phyloP scores from a whole-genome alignment of 2,888 invertebrate genomes.

The Drosophila yooni region DNA sequence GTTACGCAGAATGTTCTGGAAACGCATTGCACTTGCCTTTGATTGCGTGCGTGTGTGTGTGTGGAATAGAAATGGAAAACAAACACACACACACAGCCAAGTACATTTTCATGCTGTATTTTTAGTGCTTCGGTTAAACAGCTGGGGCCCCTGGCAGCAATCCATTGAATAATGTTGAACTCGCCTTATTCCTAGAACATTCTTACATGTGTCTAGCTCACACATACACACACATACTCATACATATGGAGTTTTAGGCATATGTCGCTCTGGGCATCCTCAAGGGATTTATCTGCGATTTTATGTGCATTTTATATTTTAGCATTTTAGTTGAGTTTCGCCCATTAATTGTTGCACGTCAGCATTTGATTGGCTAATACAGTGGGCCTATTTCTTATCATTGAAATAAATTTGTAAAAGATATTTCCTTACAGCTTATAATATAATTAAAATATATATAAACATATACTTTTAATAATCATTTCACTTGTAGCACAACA shows the following conservation, averaged over 20 bases:
- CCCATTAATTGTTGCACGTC: background rate
- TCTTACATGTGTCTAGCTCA: conserved; percentile 18
- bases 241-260: background rate
- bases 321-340: background rate
- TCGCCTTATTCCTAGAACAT: conserved; percentile 25
- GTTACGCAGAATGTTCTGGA: conserved; percentile 39
- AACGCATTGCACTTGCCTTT: conserved; percentile 40
- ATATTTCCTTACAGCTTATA: background rate
- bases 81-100: background rate
- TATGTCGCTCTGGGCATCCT: conserved; percentile 6
- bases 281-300: background rate
- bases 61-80: conserved; percentile 6
- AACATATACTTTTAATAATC: background rate
- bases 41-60: conserved; percentile 13
- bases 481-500: background rate
- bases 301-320: background rate
- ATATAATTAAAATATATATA: background rate
- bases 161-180: conserved; percentile 9
- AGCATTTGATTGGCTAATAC: background rate
- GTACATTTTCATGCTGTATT: conserved; percentile 30
- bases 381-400: background rate
- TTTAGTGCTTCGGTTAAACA: conserved; percentile 42
- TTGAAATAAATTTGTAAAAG: background rate
- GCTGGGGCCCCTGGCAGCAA: conserved; percentile 46
- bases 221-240: background rate